Conservation (phyloP, 2,113 vertebrate genomes). For the Nannobrachium achirus region DNA sequence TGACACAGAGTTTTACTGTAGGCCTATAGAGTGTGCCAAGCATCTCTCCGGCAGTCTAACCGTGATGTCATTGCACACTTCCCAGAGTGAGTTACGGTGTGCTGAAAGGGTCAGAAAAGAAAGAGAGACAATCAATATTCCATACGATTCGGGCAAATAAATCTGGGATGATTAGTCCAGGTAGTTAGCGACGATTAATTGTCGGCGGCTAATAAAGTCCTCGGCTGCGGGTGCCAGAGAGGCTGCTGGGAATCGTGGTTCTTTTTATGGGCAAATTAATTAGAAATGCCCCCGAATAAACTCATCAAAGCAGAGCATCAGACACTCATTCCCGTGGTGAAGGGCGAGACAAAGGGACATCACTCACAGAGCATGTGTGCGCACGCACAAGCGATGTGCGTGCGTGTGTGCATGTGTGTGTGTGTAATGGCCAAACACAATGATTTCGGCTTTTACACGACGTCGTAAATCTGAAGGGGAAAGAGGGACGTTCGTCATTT, state of each 20-base stretch:
- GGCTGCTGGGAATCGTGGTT: constrained; percentile 65
- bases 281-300: constrained; percentile 61
- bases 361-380: constrained; percentile 52
- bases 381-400: not conserved
- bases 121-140: constrained; percentile 66
- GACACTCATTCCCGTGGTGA: constrained; percentile 56
- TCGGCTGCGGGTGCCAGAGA: constrained; percentile 56
- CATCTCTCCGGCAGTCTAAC: constrained; percentile 11
- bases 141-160: constrained; percentile 65
- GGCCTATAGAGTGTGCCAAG: constrained; percentile 24
- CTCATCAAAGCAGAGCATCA: constrained; percentile 55
- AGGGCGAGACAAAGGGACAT: constrained; percentile 70
- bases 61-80: constrained; percentile 67
- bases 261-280: constrained; percentile 75
- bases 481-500: constrained; percentile 65
- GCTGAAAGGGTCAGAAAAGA: constrained; percentile 70
- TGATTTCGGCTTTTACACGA: constrained; percentile 56
- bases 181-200: constrained; percentile 78
- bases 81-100: constrained; percentile 61
- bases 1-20: too few species aligned
- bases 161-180: constrained; percentile 70
- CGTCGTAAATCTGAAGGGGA: constrained; percentile 60
- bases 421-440: constrained; percentile 60
- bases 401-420: constrained; percentile 2
- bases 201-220: constrained; percentile 76